Percentiles rank a stretch among this genome's conserved stretches.
Evolutionary conservation across 2,797 vertebrate species (phyloP).

Genomic region (Calcarius lapponicus): DNA sequence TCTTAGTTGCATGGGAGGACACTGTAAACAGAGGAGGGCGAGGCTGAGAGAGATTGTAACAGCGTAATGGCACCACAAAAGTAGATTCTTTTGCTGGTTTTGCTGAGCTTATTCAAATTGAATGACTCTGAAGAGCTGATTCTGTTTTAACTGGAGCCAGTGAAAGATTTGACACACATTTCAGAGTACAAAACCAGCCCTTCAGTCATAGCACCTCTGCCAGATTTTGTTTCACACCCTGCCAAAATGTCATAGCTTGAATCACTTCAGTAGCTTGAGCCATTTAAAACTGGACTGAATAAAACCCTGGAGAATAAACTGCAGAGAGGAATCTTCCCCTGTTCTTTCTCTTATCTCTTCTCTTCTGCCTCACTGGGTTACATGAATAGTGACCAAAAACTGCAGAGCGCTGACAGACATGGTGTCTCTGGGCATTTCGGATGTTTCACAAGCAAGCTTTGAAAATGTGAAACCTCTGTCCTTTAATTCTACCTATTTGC

Average conservation of each 20-base stretch:
- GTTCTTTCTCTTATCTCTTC: conserved; percentile 21
- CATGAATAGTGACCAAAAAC: conserved; percentile 8
- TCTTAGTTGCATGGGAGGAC: not conserved
- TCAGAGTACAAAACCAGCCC: conserved; percentile 25
- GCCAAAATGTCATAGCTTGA: conserved; percentile 53
- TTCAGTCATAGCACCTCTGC: conserved; percentile 18
- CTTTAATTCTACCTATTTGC: not conserved
- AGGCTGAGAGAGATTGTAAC: not conserved
- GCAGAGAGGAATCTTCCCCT: not conserved
- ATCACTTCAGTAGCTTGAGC: conserved; percentile 37
- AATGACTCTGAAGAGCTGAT: not conserved
- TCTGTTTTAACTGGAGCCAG: not conserved
- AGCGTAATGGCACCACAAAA: not conserved
- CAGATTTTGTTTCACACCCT: conserved; percentile 55
- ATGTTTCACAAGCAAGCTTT: not conserved
- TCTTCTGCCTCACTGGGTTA: conserved; percentile 33
- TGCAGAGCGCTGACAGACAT: not conserved
- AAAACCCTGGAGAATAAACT: conserved; percentile 38
- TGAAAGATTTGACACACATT: conserved; percentile 7
- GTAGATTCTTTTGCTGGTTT: not conserved
- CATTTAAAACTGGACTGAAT: conserved; percentile 32
- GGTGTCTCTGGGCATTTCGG: not conserved
- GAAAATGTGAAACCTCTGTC: not conserved
- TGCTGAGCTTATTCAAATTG: not conserved
- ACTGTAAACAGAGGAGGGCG: not conserved